Percentiles rank a stretch among this genome's conserved stretches.
Evolutionary conservation across 2,888 invertebrate species (phyloP).

Genomic region (Brenthis hecate): DNA sequence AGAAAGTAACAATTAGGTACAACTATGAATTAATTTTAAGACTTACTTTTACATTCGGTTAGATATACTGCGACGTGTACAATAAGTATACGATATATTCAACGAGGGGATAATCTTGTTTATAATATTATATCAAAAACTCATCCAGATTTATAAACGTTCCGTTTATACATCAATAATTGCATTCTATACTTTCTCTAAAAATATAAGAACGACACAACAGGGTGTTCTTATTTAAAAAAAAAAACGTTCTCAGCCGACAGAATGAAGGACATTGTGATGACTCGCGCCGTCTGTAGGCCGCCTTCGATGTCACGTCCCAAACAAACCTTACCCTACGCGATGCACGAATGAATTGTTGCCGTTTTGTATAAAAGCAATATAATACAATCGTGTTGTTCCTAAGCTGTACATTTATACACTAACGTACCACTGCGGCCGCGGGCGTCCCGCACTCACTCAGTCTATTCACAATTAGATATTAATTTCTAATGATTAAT

Average conservation of each 20-base stretch:
- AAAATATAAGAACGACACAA: constrained; percentile 80
- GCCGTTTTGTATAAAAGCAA: constrained; percentile 69
- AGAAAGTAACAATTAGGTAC: constrained; percentile 82
- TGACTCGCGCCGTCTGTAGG: too few species aligned
- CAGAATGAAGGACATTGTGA: not conserved
- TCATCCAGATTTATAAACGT: constrained; percentile 60
- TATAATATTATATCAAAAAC: constrained; percentile 71
- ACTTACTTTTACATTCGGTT: constrained; percentile 68
- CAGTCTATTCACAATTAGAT: constrained; percentile 65
- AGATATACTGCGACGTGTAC: constrained; percentile 67
- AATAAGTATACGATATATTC: constrained; percentile 69
- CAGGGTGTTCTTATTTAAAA: constrained; percentile 52
- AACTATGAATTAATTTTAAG: constrained; percentile 69
- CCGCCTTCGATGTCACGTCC: too few species aligned
- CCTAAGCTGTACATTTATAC: constrained; percentile 79
- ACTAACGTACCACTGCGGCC: constrained; percentile 56
- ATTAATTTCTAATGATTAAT: constrained; percentile 50
- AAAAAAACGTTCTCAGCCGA: constrained; percentile 67
- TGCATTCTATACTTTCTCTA: constrained; percentile 69
- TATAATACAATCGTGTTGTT: constrained; percentile 74
- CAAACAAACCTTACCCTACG: constrained; percentile 44
- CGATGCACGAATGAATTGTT: constrained; percentile 53
- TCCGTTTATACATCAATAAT: constrained; percentile 63
- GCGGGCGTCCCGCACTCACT: constrained; percentile 41
- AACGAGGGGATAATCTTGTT: constrained; percentile 73